These are phyloP conservation scores for Fragum sueziense DNA, from an alignment of 2,888 invertebrate species.

Conservation along the genomic window DNA sequence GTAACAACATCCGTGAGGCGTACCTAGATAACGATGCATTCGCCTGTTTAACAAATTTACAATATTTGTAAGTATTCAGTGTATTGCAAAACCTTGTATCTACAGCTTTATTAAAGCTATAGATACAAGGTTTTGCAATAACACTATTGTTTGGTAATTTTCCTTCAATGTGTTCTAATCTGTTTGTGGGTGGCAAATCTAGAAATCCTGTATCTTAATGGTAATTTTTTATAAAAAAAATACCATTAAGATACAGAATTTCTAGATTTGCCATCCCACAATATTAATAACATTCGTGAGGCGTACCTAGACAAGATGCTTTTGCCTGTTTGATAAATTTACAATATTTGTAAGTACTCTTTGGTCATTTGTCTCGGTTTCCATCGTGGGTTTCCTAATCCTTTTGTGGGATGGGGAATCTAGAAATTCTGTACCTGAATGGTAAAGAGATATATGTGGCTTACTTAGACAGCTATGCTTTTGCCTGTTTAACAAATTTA, in stretches of 20 bases:
- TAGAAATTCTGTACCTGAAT: constrained; percentile 60
- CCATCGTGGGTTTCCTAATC: too few relatives aligned
- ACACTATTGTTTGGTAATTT: too few relatives aligned
- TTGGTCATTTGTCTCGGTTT: too few relatives aligned
- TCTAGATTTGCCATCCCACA: too few relatives aligned
- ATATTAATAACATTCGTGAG: constrained; percentile 30
- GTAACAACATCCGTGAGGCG: constrained; percentile 65
- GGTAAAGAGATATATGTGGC: constrained; percentile 65
- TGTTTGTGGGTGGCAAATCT: too few relatives aligned
- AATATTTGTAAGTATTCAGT: constrained; percentile 66
- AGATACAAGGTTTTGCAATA: too few relatives aligned
- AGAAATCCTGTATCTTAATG: too few relatives aligned
- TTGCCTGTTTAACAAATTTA: constrained; percentile 64
- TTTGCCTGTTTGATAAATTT: neutral
- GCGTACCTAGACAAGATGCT: neutral
- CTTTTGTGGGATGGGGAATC: constrained; percentile 62
- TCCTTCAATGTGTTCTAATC: too few relatives aligned
- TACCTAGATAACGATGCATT: constrained; percentile 66
- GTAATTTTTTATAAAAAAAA: too few relatives aligned
- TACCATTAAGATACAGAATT: too few relatives aligned
- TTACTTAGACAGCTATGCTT: constrained; percentile 63
- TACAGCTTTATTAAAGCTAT: too few relatives aligned
- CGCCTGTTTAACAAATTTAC: constrained; percentile 60
- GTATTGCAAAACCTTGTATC: too few relatives aligned
- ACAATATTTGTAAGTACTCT: neutral